Base-by-base conservation (phyloP, 2,888 invertebrate species). In the Calephelis perditalis region DNA sequence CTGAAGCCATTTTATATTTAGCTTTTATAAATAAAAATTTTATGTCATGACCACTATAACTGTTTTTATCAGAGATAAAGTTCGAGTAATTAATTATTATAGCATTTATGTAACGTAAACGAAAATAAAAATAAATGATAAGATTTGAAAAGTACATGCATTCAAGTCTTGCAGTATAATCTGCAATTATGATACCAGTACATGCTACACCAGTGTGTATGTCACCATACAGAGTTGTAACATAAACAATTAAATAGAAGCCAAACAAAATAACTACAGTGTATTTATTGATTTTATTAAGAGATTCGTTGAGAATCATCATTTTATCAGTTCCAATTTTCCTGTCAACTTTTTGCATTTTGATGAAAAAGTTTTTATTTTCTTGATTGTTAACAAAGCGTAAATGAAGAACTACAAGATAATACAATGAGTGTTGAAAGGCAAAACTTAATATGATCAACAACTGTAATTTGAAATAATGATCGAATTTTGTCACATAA, bases 301-400 rank as follows among this genome's bases (percentile, higher is more conserved):
- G 52, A 1, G 73, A 62, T 4, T 40, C 9, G 57, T 77, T 74
- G 3, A 81, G 64, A 26, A 83, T 66, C 36, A 73, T 75, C 76
- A 86, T 76, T 2, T 10, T 37, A 59, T 60, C 70, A 71, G 52
- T 71, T 77, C 5, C 72, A 68, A 12, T 80, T 70, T 75, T 62
- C 15, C 79, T 73, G 58, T 86, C 83, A 4, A 84, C 73, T 65
- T 77, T 70, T 68, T 86, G 84, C 60, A 84, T 68, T 68, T 74
- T 72, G 0, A 82, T 67, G 12, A 72, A 73, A 57, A 84, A 81
- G 5, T 72, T 68, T 0, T 74, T 71, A 65, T 82, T 84, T 2
- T 62, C 63, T 2, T 73, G 67, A 3, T 73, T 72, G 63, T 81
- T 79, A 5, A 72, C 37, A 46, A 85, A 85, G n/a, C 82, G 72